Evolutionary conservation across 2,888 invertebrate species (phyloP).

Genomic region (Microplitis manilae): DNA sequence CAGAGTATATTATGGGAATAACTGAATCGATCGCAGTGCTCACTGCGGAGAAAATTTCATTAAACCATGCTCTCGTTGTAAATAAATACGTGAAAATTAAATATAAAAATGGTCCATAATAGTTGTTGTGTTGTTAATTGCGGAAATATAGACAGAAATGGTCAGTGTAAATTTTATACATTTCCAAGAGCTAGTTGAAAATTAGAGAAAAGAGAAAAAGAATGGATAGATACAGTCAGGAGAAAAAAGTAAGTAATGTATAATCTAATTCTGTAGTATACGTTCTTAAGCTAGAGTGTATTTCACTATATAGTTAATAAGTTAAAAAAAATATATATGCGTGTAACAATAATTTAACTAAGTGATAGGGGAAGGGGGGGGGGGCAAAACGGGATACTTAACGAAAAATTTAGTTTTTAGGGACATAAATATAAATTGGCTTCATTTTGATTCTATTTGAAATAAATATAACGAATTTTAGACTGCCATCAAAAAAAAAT

Average conservation of each 20-base stretch:
- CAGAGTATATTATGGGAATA: constrained; percentile 9
- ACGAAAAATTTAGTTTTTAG: no score
- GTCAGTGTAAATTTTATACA: constrained; percentile 34
- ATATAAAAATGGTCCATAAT: constrained; percentile 20
- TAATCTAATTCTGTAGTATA: constrained; percentile 4
- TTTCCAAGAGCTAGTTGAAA: constrained; percentile 35
- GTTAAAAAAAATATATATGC: neutral
- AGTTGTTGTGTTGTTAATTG: constrained; percentile 38
- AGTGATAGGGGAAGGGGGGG: no score
- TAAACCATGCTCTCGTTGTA: constrained; percentile 19
- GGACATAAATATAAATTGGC: no score
- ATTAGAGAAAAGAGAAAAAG: constrained; percentile 25
- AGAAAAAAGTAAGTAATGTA: constrained; percentile 36
- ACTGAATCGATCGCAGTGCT: constrained; percentile 17
- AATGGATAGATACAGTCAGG: constrained; percentile 39
- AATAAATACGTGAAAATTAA: neutral
- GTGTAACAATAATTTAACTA: neutral
- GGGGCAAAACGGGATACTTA: no score
- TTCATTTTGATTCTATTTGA: no score
- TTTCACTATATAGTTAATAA: neutral
- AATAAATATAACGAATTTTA: no score
- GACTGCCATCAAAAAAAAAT: no score
- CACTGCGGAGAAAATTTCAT: constrained; percentile 2
- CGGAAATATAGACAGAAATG: constrained; percentile 31
- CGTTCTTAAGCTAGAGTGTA: neutral